These are phyloP conservation scores for Hemibagrus wyckioides DNA, from an alignment of 2,113 vertebrate genomes.

Conservation along the genomic window DNA sequence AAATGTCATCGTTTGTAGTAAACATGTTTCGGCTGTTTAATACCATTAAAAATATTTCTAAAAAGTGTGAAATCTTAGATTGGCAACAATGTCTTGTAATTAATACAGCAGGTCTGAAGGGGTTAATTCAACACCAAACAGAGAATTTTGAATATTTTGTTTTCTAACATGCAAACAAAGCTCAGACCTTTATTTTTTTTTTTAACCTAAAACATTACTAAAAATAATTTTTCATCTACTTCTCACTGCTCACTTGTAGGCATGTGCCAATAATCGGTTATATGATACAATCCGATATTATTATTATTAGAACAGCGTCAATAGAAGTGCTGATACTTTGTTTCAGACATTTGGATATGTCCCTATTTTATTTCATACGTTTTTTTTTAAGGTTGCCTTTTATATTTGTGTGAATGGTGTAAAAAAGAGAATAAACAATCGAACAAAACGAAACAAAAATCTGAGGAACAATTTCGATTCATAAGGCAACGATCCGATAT, in stretches of 20 bases:
- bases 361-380: background rate
- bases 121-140: slow-evolving; percentile 12
- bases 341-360: background rate
- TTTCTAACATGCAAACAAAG: slow-evolving; percentile 31
- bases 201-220: slow-evolving; percentile 52
- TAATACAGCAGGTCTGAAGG: background rate
- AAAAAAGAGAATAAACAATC: too few relatives aligned
- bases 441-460: too few relatives aligned
- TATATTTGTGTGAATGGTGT: background rate
- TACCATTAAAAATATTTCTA: background rate
- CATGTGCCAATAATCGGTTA: slow-evolving; percentile 5
- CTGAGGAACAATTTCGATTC: background rate
- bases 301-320: background rate
- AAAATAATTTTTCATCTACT: background rate
- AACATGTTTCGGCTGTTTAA: background rate
- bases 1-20: too few relatives aligned
- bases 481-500: too few relatives aligned
- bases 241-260: background rate
- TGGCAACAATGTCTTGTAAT: background rate
- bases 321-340: background rate
- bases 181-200: slow-evolving; percentile 53
- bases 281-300: background rate
- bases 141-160: slow-evolving; percentile 4
- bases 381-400: background rate
- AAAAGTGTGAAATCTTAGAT: background rate